Evolutionary conservation across 2,113 vertebrate genomes (phyloP).

Genomic region (Hippoglossus stenolepis): DNA sequence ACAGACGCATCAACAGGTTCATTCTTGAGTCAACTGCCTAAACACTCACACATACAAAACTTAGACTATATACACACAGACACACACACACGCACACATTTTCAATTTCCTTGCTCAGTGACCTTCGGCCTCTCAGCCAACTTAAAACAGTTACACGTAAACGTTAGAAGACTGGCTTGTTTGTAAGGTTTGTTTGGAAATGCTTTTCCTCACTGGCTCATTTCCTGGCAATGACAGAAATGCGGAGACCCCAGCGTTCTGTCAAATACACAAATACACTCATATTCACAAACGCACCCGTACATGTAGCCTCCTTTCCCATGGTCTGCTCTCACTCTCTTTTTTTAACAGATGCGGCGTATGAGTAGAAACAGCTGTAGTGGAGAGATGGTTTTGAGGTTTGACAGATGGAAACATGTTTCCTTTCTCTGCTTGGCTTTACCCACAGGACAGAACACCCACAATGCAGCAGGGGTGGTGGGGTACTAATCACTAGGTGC

Average conservation of each 20-base stretch:
- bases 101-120: constrained; percentile 2
- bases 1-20: neutral
- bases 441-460: constrained; percentile 49
- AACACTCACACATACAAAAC: neutral
- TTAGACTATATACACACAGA: neutral
- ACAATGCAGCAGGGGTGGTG: constrained; percentile 43
- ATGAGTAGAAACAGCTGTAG: constrained; percentile 55
- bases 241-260: neutral
- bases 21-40: neutral
- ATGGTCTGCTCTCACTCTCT: constrained; percentile 1
- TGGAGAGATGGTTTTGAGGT: constrained; percentile 38
- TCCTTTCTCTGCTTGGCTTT: constrained; percentile 32
- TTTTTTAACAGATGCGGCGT: constrained; percentile 32
- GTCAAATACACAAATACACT: neutral
- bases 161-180: constrained; percentile 41
- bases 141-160: constrained; percentile 8
- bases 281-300: constrained; percentile 1
- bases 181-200: constrained; percentile 6
- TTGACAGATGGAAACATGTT: constrained; percentile 56
- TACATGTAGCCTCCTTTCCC: constrained; percentile 12
- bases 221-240: constrained; percentile 26
- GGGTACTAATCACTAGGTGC: neutral
- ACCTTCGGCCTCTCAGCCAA: constrained; percentile 9
- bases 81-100: constrained; percentile 3
- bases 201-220: constrained; percentile 6